Evolutionary conservation across 2,888 invertebrate species (phyloP).

Genomic region (Trachelus stipa): DNA sequence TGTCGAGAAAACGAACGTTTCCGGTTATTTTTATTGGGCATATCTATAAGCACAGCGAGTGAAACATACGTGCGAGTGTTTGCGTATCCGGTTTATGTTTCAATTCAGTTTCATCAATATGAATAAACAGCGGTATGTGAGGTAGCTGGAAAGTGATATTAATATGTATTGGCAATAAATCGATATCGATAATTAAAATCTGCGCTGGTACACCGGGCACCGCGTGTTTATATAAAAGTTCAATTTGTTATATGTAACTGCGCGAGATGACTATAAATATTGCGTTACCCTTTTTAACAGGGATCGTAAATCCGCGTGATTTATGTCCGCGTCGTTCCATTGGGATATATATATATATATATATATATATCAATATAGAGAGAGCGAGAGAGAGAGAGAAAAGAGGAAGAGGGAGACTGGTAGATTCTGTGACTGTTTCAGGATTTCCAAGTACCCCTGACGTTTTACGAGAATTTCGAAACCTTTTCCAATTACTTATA

Average conservation of each 20-base stretch:
- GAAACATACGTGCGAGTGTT: slow-evolving; percentile 37
- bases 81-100: slow-evolving; percentile 62
- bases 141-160: slow-evolving; percentile 51
- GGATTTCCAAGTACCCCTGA: slow-evolving; percentile 43
- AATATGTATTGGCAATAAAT: slow-evolving; percentile 65
- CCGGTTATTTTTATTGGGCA: not conserved
- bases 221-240: slow-evolving; percentile 61
- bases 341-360: not conserved
- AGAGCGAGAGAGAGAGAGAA: slow-evolving; percentile 28
- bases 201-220: slow-evolving; percentile 38
- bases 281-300: slow-evolving; percentile 61
- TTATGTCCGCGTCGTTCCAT: slow-evolving; percentile 47
- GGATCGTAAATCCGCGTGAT: slow-evolving; percentile 63
- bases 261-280: slow-evolving; percentile 65
- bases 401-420: slow-evolving; percentile 29
- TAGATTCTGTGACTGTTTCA: slow-evolving; percentile 38
- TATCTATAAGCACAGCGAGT: not conserved
- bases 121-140: slow-evolving; percentile 57
- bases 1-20: not conserved
- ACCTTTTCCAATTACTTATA: slow-evolving; percentile 8
- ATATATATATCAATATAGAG: no score
- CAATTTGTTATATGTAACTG: slow-evolving; percentile 65
- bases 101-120: slow-evolving; percentile 60
- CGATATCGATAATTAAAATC: slow-evolving; percentile 67
- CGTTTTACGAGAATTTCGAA: slow-evolving; percentile 13